These are phyloP conservation scores for Synaphobranchus kaupii DNA, from an alignment of 2,797 vertebrate genomes.

Conservation along the genomic window DNA sequence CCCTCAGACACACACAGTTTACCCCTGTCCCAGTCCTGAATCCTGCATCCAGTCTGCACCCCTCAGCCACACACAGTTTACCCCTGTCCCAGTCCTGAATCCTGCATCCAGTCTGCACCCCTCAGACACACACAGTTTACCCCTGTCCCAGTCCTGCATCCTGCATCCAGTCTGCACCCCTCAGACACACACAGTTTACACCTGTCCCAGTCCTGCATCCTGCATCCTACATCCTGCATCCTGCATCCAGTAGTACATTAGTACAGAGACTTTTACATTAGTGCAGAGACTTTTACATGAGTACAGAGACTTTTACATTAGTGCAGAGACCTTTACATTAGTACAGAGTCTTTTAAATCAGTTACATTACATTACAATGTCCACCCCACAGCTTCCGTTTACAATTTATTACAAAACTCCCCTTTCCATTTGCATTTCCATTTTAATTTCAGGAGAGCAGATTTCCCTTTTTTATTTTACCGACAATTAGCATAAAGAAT, in stretches of 20 bases:
- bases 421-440: neutral
- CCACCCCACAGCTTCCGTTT: neutral
- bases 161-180: neutral
- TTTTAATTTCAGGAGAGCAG: neutral
- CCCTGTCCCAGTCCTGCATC: neutral
- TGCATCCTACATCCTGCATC: too few species aligned
- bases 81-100: neutral
- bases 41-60: neutral
- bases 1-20: neutral
- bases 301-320: too few species aligned
- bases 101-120: neutral
- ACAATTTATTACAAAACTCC: neutral
- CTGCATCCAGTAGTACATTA: too few species aligned
- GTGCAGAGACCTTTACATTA: neutral
- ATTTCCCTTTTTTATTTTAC: neutral
- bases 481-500: neutral
- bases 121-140: neutral
- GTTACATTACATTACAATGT: neutral
- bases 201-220: too few species aligned
- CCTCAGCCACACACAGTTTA: neutral
- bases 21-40: neutral
- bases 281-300: too few species aligned
- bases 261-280: too few species aligned
- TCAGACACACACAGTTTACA: too few species aligned
- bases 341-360: neutral